Evolutionary conservation across 2,888 invertebrate species (phyloP).

Genomic region (Stomorhina lunata): DNA sequence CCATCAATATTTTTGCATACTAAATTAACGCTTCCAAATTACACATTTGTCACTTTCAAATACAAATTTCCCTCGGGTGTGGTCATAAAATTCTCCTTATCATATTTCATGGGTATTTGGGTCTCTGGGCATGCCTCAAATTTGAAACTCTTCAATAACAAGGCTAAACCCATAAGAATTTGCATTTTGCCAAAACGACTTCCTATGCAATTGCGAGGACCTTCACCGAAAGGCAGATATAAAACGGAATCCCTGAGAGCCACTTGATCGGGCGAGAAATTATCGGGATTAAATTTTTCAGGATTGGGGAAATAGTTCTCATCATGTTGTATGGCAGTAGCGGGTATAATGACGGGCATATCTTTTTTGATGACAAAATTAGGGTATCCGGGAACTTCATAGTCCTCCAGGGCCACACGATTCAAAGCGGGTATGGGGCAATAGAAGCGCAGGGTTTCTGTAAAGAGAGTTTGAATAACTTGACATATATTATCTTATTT

Average conservation of each 20-base stretch:
- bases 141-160: conserved; percentile 72
- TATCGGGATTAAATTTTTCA: conserved; percentile 83
- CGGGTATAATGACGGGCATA: conserved; percentile 70
- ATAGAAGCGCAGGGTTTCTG: conserved; percentile 82
- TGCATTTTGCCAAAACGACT: conserved; percentile 77
- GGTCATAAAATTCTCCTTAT: conserved; percentile 66
- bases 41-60: conserved; percentile 55
- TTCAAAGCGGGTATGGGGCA: conserved; percentile 81
- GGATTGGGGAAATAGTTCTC: conserved; percentile 81
- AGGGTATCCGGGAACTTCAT: conserved; percentile 80
- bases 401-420: conserved; percentile 81
- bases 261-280: conserved; percentile 82
- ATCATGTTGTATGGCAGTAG: conserved; percentile 82
- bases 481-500: conserved; percentile 45
- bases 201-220: conserved; percentile 76
- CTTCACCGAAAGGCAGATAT: conserved; percentile 77
- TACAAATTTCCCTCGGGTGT: conserved; percentile 68
- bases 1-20: too few relatives aligned
- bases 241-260: conserved; percentile 79
- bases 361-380: conserved; percentile 80
- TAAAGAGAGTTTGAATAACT: conserved; percentile 7
- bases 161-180: conserved; percentile 71
- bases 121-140: conserved; percentile 70
- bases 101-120: conserved; percentile 68
- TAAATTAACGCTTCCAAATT: neutral